phyloP scores from a whole-genome alignment of 2,888 invertebrate genomes.

The Minunthozetes semirufus region DNA sequence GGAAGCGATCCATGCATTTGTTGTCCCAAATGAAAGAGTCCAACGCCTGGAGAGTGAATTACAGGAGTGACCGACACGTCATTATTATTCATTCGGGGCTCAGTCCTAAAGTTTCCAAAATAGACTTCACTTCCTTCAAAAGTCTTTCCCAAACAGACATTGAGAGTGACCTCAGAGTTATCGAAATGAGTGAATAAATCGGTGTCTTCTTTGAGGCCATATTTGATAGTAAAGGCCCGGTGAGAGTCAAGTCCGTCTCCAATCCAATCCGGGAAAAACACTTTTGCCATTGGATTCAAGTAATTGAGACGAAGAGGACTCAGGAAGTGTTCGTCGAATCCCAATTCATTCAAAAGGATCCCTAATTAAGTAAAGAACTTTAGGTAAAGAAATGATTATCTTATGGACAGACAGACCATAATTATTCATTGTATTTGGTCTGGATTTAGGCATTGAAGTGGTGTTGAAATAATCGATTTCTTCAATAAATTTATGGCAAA shows the following conservation, averaged over 20 bases:
- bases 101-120: constrained; percentile 46
- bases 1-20: constrained; percentile 50
- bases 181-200: constrained; percentile 50
- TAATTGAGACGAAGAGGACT: constrained; percentile 47
- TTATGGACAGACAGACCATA: constrained; percentile 45
- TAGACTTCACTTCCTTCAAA: constrained; percentile 49
- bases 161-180: constrained; percentile 48
- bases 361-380: constrained; percentile 41
- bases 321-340: constrained; percentile 48
- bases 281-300: constrained; percentile 46
- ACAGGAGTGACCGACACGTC: constrained; percentile 5
- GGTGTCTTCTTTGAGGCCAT: constrained; percentile 47
- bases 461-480: constrained; percentile 49
- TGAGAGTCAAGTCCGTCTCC: constrained; percentile 50
- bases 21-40: constrained; percentile 50
- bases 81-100: not conserved
- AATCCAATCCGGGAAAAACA: constrained; percentile 48
- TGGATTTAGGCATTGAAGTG: constrained; percentile 48
- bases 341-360: constrained; percentile 50
- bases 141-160: constrained; percentile 47
- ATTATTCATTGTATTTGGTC: constrained; percentile 52
- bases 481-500: constrained; percentile 47
- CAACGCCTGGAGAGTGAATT: constrained; percentile 45
- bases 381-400: not conserved
- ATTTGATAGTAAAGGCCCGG: constrained; percentile 50